Conservation (phyloP, 2,888 invertebrate genomes). For the Shargacucullia verbasci region DNA sequence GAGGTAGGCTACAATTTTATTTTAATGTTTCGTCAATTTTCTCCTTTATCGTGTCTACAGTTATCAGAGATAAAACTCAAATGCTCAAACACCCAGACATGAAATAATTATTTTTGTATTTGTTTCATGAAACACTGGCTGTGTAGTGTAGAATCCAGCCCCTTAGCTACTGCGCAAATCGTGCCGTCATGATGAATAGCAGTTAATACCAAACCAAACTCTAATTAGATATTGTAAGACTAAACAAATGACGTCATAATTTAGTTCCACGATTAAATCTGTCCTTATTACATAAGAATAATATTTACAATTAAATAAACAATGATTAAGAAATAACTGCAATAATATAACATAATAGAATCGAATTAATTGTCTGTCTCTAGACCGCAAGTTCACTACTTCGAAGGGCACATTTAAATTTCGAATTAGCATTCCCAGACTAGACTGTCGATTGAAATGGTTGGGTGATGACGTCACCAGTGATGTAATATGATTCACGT, state of each 20-base stretch:
- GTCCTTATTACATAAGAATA: conserved; percentile 41
- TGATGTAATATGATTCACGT: conserved; percentile 79
- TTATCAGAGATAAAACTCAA: too few species aligned
- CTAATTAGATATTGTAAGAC: conserved; percentile 42
- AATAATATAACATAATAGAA: conserved; percentile 36
- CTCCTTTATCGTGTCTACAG: too few species aligned
- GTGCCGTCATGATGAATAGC: too few species aligned
- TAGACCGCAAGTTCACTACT: conserved; percentile 64
- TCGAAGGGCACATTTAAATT: conserved; percentile 81
- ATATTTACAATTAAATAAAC: conserved; percentile 46
- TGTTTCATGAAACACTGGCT: too few species aligned
- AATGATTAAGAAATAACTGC: conserved; percentile 20
- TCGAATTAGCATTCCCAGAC: conserved; percentile 72
- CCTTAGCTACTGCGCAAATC: too few species aligned
- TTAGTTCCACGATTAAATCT: conserved; percentile 34
- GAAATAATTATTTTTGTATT: too few species aligned
- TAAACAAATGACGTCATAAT: conserved; percentile 38
- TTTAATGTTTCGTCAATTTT: too few species aligned
- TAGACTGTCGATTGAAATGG: conserved; percentile 74
- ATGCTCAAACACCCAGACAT: too few species aligned
- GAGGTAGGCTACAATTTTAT: too few species aligned
- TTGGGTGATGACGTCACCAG: conserved; percentile 78
- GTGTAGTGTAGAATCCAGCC: too few species aligned
- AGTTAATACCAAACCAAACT: conserved; percentile 8
- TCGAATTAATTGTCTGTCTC: conserved; percentile 54